Percentiles rank a stretch among this genome's conserved stretches.
Conservation (phyloP, 2,113 vertebrate genomes). For the Limnothrissa miodon region DNA sequence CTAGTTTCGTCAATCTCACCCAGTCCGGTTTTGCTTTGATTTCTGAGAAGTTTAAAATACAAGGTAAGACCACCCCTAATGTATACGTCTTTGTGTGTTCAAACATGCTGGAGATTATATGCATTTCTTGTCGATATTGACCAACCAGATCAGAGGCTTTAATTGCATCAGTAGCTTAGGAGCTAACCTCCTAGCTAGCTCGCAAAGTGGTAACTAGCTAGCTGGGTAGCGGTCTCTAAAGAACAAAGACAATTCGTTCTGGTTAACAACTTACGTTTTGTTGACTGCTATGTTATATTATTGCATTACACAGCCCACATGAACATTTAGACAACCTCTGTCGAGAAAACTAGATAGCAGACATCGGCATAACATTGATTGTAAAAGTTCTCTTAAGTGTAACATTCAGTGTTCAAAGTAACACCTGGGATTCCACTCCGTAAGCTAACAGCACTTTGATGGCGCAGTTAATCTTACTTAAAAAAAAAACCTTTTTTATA, state of each 20-base stretch:
- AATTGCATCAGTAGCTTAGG: background rate
- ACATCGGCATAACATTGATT: background rate
- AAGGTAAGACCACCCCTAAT: background rate
- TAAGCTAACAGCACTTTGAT: background rate
- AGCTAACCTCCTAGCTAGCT: slow-evolving; percentile 19
- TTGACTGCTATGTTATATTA: background rate
- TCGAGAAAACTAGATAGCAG: too few species aligned
- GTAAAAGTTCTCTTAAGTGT: background rate
- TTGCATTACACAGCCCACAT: background rate
- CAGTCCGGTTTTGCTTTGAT: background rate
- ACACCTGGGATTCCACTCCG: background rate
- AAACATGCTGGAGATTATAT: background rate
- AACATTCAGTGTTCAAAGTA: background rate
- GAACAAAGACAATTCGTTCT: background rate
- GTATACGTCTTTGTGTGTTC: background rate
- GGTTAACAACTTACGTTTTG: background rate
- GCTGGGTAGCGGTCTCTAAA: background rate
- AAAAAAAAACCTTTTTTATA: background rate
- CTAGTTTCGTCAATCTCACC: background rate
- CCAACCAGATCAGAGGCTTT: background rate
- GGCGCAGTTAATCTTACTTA: background rate
- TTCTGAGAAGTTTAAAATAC: background rate
- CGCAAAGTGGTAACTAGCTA: background rate
- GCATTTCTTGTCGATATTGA: background rate
- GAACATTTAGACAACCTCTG: background rate